phyloP scores from a whole-genome alignment of 2,797 vertebrate genomes.

The Pseudocheirus occidentalis region DNA sequence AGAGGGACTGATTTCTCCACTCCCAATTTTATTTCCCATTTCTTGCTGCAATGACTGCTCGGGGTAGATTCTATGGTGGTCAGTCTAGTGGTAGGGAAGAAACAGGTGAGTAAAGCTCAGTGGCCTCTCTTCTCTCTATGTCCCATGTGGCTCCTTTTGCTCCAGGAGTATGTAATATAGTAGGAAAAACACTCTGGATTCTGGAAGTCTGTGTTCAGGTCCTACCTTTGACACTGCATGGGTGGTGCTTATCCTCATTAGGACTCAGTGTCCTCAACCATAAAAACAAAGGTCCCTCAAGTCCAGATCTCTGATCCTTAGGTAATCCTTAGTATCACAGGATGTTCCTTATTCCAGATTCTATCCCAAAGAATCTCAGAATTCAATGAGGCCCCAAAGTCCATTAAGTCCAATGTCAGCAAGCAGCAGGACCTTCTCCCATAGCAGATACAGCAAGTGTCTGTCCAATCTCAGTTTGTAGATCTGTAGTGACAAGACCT shows the following conservation, averaged over 20 bases:
- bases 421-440: neutral
- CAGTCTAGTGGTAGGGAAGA: neutral
- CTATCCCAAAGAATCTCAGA: neutral
- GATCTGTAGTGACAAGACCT: neutral
- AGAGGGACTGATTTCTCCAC: neutral
- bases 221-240: neutral
- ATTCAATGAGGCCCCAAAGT: neutral
- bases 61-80: neutral
- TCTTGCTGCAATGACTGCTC: neutral
- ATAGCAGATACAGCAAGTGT: neutral
- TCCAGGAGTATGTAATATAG: neutral
- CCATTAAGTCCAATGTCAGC: too few relatives aligned
- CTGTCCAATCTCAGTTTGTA: neutral
- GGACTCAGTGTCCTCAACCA: neutral
- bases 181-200: neutral
- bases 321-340: neutral
- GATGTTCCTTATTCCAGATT: neutral
- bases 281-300: neutral
- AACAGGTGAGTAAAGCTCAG: neutral
- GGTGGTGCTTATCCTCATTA: neutral
- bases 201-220: neutral
- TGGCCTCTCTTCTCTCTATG: neutral
- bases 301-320: neutral
- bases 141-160: neutral
- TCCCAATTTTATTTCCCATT: neutral